These are phyloP conservation scores for Alauda arvensis DNA, from an alignment of 2,797 vertebrate genomes.

Conservation along the genomic window DNA sequence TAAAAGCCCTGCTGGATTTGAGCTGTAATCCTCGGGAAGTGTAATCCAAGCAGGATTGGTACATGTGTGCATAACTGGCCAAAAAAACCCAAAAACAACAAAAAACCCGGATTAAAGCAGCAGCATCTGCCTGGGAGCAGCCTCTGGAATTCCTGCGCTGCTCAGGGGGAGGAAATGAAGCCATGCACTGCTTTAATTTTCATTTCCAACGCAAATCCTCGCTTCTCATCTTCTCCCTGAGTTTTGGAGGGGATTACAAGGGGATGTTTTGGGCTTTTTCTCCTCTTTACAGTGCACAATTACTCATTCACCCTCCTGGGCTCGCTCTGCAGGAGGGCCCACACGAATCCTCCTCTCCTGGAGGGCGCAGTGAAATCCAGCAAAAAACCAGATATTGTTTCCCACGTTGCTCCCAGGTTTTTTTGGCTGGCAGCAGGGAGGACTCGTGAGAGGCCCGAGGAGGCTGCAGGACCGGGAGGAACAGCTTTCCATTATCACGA, in stretches of 20 bases:
- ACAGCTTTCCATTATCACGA: constrained; percentile 7
- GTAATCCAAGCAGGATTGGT: constrained; percentile 47
- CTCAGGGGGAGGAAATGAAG: not conserved
- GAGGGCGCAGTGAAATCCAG: not conserved
- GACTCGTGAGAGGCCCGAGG: not conserved
- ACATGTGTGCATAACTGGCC: not conserved
- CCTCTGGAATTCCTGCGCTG: not conserved
- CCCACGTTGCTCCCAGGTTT: accelerated
- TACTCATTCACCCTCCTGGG: accelerated
- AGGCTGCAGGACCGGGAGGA: not conserved
- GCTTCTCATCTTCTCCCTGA: not conserved
- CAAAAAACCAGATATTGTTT: not conserved
- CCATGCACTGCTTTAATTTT: not conserved
- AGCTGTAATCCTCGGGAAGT: constrained; percentile 39
- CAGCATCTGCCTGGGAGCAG: constrained; percentile 35
- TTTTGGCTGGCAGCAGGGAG: not conserved
- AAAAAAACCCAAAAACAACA: not conserved
- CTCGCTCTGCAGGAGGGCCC: not conserved
- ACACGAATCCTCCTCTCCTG: accelerated
- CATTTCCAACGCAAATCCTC: not conserved
- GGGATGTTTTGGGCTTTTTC: not conserved
- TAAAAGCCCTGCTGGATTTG: constrained; percentile 52
- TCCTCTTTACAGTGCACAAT: not conserved
- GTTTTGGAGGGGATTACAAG: not conserved
- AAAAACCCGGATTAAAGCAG: constrained; percentile 13